A percentile compares a stretch with the other conserved stretches of the same genome.
These are phyloP conservation scores for Vimba vimba DNA, from an alignment of 2,113 vertebrate genomes.

Conservation along the genomic window DNA sequence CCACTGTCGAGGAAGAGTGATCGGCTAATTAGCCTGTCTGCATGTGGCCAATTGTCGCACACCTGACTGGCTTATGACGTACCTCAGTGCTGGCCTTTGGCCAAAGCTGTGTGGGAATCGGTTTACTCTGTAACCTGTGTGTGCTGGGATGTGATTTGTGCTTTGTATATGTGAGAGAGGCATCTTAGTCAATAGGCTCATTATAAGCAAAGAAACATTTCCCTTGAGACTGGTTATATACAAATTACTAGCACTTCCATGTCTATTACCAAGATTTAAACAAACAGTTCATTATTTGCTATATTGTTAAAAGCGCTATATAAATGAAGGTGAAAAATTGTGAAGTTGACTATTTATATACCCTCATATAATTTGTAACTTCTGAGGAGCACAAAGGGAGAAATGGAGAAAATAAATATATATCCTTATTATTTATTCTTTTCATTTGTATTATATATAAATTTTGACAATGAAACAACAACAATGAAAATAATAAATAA, in stretches of 20 bases:
- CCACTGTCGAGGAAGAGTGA: conserved; percentile 23
- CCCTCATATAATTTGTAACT: background rate
- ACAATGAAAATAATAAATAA: no score
- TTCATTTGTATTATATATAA: background rate
- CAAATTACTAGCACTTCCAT: conserved; percentile 9
- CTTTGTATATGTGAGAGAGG: background rate
- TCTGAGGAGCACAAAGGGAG: background rate
- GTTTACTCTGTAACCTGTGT: conserved; percentile 36
- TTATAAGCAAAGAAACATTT: conserved; percentile 21
- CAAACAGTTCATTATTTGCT: background rate
- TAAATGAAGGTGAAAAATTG: no score
- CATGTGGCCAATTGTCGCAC: conserved; percentile 23
- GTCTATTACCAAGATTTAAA: background rate
- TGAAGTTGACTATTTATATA: background rate
- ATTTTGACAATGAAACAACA: no score
- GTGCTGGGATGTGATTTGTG: conserved; percentile 6
- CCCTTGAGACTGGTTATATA: conserved; percentile 8
- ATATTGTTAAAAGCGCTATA: no score
- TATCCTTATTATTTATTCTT: background rate
- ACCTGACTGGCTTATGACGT: conserved; percentile 35
- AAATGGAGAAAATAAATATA: background rate
- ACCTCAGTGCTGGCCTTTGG: conserved; percentile 21
- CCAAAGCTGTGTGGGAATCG: conserved; percentile 27
- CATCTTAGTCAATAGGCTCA: conserved; percentile 2
- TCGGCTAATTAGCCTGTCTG: conserved; percentile 43